A percentile compares a stretch with the other conserved stretches of the same genome.
These are phyloP conservation scores for Porphyrio hochstetteri DNA, from an alignment of 2,113 vertebrate species.

Conservation along the genomic window DNA sequence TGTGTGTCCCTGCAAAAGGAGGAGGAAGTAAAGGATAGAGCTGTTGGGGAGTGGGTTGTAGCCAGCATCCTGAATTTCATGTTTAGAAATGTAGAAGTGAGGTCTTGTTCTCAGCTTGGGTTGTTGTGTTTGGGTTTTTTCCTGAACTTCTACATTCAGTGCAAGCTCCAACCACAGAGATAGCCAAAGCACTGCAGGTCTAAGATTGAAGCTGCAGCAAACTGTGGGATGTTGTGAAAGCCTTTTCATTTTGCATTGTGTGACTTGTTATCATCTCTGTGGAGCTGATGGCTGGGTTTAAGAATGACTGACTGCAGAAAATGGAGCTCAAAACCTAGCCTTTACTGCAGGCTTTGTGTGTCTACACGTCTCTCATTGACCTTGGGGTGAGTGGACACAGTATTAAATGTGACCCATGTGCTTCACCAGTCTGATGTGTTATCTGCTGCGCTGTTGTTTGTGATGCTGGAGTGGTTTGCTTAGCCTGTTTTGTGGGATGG, in stretches of 20 bases:
- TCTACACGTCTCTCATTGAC: neutral
- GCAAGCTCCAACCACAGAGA: neutral
- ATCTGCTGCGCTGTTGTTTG: neutral
- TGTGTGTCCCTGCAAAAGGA: neutral
- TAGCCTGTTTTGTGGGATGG: neutral
- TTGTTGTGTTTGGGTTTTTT: neutral
- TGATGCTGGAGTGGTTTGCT: neutral
- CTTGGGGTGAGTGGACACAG: neutral
- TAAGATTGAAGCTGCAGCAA: neutral
- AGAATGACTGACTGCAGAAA: neutral
- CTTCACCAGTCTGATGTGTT: neutral
- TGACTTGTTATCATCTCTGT: constrained; percentile 21
- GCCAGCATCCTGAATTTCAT: neutral
- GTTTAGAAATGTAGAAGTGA: neutral
- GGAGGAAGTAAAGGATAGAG: rapidly evolving
- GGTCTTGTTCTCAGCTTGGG: neutral
- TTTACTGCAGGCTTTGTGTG: neutral
- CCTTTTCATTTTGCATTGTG: neutral
- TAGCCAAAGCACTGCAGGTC: neutral
- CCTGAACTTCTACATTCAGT: neutral
- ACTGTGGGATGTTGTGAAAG: neutral
- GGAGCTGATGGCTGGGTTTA: neutral
- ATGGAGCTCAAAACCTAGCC: neutral
- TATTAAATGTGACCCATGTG: neutral
- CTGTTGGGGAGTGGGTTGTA: neutral